Evolutionary conservation across 2,888 invertebrate genomes (phyloP), one percentile per base, ranked within the genome.

Genomic region (Coecobrya sp.): DNA sequence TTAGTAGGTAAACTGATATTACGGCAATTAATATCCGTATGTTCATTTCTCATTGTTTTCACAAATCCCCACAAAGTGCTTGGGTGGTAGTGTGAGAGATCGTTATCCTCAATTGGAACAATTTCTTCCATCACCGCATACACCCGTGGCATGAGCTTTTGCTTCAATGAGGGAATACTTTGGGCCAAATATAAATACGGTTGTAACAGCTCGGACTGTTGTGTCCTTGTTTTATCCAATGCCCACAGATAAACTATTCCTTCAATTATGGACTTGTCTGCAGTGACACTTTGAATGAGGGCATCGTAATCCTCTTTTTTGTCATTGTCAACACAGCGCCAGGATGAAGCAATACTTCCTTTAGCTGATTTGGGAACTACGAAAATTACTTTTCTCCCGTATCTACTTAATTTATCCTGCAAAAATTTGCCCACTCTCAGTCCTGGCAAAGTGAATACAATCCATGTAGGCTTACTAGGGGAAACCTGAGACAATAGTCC

Each of bases 1-100:
- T 49, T 49, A 13, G 49, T 49, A 13, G 49, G 49, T 0, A 84
- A 30, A 27, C 65, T 65, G 1, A 91, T 70, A 19, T 65, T 70
- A 13, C 82, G 36, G 45, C 81, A 70, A 27, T 91, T 86, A 0
- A 91, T 27, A 8, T 86, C 86, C 0, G 59, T 81, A 27, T 82
- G n/a, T 76, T 92, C 92, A 42, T 90, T 90, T 36, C 52, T 27
- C 5, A 93, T 49, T 0, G 90, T 42, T 25, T 91, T 93, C 0
- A 76, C 70, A 36, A 93, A 87, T 19, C 90, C 93, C 52, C 62
- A 84, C 16, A 93, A 5, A 0, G 86, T 86, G 13, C 90, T 84
- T 5, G 90, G 62, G 22, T 68, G 25, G 30, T 30, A 62, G 11
- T 86, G 70, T 11, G 62, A 27, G 0, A 93, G 27, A 5, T 91